Percentiles rank a stretch among this genome's conserved stretches.
Conservation (phyloP, 2,888 invertebrate species). For the Nomada lathburiana region DNA sequence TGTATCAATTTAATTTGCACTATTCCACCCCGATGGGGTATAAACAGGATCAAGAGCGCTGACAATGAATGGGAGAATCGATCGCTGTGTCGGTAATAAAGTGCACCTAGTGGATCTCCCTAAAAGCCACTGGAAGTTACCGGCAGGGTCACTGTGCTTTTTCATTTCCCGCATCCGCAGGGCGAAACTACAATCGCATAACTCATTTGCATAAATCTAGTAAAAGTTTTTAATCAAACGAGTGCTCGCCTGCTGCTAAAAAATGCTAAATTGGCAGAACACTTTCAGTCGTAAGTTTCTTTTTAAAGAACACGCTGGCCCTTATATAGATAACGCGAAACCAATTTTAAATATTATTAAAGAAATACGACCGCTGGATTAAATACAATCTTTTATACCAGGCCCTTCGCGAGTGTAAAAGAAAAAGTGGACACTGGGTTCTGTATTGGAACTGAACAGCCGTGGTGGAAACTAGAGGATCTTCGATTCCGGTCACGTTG, state of each 20-base stretch:
- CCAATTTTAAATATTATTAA: background rate
- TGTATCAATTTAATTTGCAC: background rate
- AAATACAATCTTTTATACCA: background rate
- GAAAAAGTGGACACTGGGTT: background rate
- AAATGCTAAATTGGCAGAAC: background rate
- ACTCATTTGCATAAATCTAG: background rate
- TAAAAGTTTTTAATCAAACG: background rate
- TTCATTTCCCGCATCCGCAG: slow-evolving; percentile 35
- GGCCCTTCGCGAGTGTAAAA: background rate
- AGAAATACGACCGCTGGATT: background rate
- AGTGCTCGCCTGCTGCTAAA: no score
- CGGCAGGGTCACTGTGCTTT: slow-evolving; percentile 71
- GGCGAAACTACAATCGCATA: background rate
- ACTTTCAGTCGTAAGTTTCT: background rate
- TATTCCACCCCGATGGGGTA: background rate
- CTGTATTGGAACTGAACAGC: background rate
- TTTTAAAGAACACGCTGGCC: background rate
- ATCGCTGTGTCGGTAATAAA: slow-evolving; percentile 80
- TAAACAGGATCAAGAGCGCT: slow-evolving; percentile 34
- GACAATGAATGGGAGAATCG: slow-evolving; percentile 70
- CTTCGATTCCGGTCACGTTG: slow-evolving; percentile 64
- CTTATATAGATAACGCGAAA: no score
- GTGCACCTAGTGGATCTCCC: slow-evolving; percentile 66
- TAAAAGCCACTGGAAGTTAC: slow-evolving; percentile 72
- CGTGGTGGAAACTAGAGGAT: slow-evolving; percentile 41